phyloP scores from a whole-genome alignment of 1,140 invertebrate species.

The Aphaenogaster ashmeadi region DNA sequence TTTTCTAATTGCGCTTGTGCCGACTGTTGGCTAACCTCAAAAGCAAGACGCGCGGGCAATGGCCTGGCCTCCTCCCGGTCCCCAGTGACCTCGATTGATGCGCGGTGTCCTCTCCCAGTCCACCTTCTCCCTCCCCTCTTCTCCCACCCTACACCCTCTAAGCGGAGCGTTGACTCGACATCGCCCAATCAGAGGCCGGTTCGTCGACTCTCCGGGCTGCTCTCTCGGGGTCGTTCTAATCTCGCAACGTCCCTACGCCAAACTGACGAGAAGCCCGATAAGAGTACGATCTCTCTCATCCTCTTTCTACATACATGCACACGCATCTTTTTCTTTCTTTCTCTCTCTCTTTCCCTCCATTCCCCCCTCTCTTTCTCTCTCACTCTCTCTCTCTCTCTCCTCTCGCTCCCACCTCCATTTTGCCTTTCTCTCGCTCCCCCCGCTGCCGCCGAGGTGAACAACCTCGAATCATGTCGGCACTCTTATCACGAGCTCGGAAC shows the following conservation, averaged over 20 bases:
- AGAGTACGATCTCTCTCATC: constrained; percentile 72
- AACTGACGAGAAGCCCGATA: constrained; percentile 80
- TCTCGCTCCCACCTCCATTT: constrained; percentile 43
- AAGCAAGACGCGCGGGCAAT: constrained; percentile 83
- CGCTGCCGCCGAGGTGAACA: constrained; percentile 83
- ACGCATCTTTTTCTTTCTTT: neutral
- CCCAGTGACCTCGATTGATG: constrained; percentile 85
- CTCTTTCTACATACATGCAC: constrained; percentile 41
- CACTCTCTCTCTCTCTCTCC: constrained; percentile 12
- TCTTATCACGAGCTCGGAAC: constrained; percentile 82
- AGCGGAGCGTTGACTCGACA: constrained; percentile 77
- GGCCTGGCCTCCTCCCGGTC: constrained; percentile 84
- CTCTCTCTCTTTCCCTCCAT: neutral
- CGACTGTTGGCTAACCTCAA: constrained; percentile 83
- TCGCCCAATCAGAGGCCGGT: constrained; percentile 74
- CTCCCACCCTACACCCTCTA: constrained; percentile 37
- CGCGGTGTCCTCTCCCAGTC: constrained; percentile 77
- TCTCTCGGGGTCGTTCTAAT: constrained; percentile 80
- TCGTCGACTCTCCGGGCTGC: constrained; percentile 75
- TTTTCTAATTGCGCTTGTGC: constrained; percentile 83
- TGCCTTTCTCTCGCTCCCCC: constrained; percentile 60
- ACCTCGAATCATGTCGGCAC: constrained; percentile 85
- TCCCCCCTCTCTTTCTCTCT: neutral
- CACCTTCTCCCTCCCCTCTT: constrained; percentile 46
- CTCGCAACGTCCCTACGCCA: constrained; percentile 78